phyloP scores from a whole-genome alignment of 1,140 invertebrate species.

The Drosophila ohnishii region DNA sequence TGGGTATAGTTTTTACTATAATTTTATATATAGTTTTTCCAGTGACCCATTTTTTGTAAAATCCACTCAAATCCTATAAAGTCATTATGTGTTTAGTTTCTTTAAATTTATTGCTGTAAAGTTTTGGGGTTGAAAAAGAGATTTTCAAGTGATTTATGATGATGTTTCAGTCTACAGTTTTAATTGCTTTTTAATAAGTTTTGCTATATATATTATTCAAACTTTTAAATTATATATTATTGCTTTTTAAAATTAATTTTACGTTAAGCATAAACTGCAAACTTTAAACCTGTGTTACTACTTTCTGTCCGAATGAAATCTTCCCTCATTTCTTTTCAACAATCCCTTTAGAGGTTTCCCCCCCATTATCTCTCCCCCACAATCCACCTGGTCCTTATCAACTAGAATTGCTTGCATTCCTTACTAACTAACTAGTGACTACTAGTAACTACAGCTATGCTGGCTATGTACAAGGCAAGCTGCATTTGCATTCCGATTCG shows the following conservation, averaged over 20 bases:
- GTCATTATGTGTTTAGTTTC: conserved; percentile 1
- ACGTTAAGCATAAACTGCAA: background rate
- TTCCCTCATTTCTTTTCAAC: background rate
- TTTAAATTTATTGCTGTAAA: background rate
- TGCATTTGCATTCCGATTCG: conserved; percentile 43
- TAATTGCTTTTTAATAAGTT: background rate
- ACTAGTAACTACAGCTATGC: conserved; percentile 36
- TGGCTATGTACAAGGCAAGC: conserved; percentile 33
- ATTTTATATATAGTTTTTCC: background rate
- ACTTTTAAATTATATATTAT: background rate
- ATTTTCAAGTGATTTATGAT: background rate
- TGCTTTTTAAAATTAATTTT: background rate
- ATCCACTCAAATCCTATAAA: background rate
- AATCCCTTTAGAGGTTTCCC: too few relatives aligned
- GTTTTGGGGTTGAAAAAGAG: conserved; percentile 7
- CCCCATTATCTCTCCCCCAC: background rate
- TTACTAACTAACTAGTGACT: conserved; percentile 41
- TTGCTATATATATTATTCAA: background rate
- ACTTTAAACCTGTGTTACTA: background rate
- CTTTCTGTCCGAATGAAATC: too few relatives aligned
- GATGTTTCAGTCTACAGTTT: background rate
- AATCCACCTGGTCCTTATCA: conserved; percentile 48
- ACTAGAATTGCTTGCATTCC: conserved; percentile 60
- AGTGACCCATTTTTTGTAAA: background rate
- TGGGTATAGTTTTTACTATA: background rate